Conservation (phyloP, 2,888 invertebrate genomes). For the Stenichneumon culpator region DNA sequence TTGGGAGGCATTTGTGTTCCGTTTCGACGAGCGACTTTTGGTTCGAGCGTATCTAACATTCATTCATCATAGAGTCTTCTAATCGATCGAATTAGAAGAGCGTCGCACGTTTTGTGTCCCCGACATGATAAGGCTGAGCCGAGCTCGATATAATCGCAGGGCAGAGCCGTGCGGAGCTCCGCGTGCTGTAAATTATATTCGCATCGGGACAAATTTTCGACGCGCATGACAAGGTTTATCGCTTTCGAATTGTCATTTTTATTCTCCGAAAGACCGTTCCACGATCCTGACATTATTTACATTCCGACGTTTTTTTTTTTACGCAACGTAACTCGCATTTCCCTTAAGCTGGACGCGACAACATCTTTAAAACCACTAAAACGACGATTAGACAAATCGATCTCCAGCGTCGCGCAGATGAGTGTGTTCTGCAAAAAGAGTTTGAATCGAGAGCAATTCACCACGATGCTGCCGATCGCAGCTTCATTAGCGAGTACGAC, state of each 20-base stretch:
- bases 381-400: not conserved
- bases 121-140: not conserved
- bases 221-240: conserved; percentile 26
- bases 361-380: not conserved
- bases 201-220: conserved; percentile 11
- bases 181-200: conserved; percentile 17
- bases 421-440: not conserved
- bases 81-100: not conserved
- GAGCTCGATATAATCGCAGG: not conserved
- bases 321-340: not conserved
- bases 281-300: not conserved
- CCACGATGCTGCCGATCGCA: not conserved
- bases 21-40: conserved; percentile 64
- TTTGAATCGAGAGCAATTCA: conserved; percentile 4
- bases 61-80: conserved; percentile 20
- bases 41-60: conserved; percentile 24
- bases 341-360: not conserved
- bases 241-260: conserved; percentile 15
- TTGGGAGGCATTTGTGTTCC: conserved; percentile 79
- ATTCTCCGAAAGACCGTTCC: not conserved
- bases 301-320: not conserved
- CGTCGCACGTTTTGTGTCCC: not conserved
- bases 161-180: not conserved
- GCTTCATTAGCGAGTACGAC: not conserved
- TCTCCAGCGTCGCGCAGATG: not conserved